Percentiles rank a stretch among this genome's conserved stretches.
phyloP scores from a whole-genome alignment of 2,797 vertebrate genomes.

The Danio jaintianensis region DNA sequence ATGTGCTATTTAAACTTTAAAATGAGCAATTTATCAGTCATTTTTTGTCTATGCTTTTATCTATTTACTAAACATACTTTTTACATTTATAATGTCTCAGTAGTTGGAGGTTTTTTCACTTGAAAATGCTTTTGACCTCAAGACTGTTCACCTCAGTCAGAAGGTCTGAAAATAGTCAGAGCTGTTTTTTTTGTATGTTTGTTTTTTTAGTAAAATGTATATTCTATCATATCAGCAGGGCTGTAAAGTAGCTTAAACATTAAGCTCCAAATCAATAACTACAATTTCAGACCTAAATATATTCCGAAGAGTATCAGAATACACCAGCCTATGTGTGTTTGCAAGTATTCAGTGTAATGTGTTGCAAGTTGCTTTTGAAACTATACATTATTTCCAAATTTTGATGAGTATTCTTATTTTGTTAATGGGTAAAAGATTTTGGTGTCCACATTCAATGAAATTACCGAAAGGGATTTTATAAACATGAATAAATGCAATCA shows the following conservation, averaged over 20 bases:
- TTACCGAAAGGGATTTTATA: no score
- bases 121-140: constrained; percentile 1
- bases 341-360: background rate
- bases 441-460: no score
- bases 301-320: background rate
- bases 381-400: background rate
- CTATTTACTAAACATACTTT: background rate
- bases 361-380: background rate
- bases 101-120: background rate
- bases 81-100: background rate
- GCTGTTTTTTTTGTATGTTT: background rate
- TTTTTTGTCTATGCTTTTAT: background rate
- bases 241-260: constrained; percentile 72
- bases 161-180: background rate
- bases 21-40: background rate
- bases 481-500: no score
- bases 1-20: no score
- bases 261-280: constrained; percentile 68
- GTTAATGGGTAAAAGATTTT: background rate
- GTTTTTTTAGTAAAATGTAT: background rate
- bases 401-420: background rate
- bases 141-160: constrained; percentile 31
- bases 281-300: background rate
- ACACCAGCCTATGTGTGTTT: no score
- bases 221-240: background rate